Base-by-base conservation (phyloP, 1,140 invertebrate genomes). In the Lethrus apterus region DNA sequence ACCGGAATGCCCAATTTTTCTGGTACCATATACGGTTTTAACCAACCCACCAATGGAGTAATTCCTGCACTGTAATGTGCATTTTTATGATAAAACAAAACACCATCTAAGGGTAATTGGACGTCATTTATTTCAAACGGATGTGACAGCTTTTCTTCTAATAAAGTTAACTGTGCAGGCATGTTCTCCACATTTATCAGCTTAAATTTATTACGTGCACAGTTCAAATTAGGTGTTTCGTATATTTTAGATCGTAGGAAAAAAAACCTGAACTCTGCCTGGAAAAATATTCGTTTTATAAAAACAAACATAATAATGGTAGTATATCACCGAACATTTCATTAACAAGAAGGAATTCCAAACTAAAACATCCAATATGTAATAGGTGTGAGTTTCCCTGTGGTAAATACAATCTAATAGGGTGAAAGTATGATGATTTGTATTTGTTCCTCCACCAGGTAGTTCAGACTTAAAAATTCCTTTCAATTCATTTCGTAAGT, bases 41-140 rank as follows among this genome's bases (percentile, higher is more conserved):
- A 68, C 91, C 91, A 95, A 2, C 83, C 81, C 0, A 93, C 87
- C 9, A 96, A 66, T 0, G 93, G 91, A 0, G 89, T 90, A 23
- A 70, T 63, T 8, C 87, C 88, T 52, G 78, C 74, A 5, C 74
- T 77, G 55, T 97, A 97, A 52, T 81, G 78, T 0, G 78, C 77
- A 51, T 79, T 71, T 55, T 81, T 82, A 62, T 93, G 87, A 62
- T 86, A 91, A 68, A 92, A 91, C 15, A 92, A 60, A 10, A 90
- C 60, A 0, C 89, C 89, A 67, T 92, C 88, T 18, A 89, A 54
- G 14, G 59, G 44, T 2, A 76, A 66, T 19, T 60, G 33, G 34
- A 65, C 56, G 1, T 58, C 55, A 19, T 58, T 46, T 52, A 61
- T 63, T n/a, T 26, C 26, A 0, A 63, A 62, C 36, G 59, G 59